Conservation (phyloP, 2,888 invertebrate genomes). For the Chalcis sispes region DNA sequence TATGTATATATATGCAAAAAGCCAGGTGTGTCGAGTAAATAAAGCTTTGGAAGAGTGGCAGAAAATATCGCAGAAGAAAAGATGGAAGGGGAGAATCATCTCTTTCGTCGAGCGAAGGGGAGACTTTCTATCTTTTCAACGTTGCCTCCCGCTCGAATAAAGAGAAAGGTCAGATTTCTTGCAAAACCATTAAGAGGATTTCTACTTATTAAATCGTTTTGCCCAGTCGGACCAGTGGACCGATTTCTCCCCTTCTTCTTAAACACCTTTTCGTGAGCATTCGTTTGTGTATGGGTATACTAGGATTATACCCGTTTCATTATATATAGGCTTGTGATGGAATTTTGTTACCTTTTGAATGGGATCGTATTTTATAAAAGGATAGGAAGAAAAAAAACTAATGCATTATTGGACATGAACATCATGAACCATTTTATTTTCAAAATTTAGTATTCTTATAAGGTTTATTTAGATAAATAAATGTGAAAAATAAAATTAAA, state of each 20-base stretch:
- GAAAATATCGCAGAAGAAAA: background rate
- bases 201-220: conserved; percentile 65
- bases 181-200: conserved; percentile 75
- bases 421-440: too few species aligned
- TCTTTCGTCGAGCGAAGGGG: conserved; percentile 18
- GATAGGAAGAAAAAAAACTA: background rate
- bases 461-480: too few species aligned
- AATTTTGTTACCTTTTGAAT: background rate
- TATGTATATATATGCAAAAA: conserved; percentile 31
- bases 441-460: too few species aligned
- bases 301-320: too few species aligned
- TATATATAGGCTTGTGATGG: too few species aligned
- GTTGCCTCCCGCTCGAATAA: background rate
- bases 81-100: conserved; percentile 1
- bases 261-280: conserved; percentile 30
- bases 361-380: background rate
- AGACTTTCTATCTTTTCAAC: conserved; percentile 37
- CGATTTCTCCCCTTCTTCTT: conserved; percentile 35
- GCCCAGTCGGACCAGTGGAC: conserved; percentile 46
- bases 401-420: too few species aligned
- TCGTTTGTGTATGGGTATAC: too few species aligned
- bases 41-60: background rate
- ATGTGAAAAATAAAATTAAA: too few species aligned
- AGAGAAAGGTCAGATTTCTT: conserved; percentile 72
- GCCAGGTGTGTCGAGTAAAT: background rate